Base-by-base conservation (phyloP, 2,888 invertebrate genomes). In the Scaptomyza flava region DNA sequence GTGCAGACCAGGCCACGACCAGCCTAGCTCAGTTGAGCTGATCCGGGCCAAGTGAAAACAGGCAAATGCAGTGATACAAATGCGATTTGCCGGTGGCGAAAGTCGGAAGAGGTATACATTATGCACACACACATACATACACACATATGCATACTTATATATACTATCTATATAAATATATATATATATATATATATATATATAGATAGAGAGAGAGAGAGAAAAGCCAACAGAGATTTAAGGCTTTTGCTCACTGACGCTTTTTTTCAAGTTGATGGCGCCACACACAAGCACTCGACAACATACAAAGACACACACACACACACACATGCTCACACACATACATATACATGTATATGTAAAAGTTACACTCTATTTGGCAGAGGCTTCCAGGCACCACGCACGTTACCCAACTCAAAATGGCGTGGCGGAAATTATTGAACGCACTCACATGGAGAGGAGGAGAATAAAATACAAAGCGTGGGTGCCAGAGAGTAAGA, bases 351-450 rank as follows among this genome's bases (percentile, higher is more conserved):
- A 17, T 31, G 14, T 36, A 27, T 7, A 38, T 34, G 36, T 23
- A 64, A 68, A 59, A 78, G 84, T 83, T 86, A 86, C 82, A 86
- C 78, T 86, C 84, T 82, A 82, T 86, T 83, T 86, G 87, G 84
- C 87, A 82, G 69, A 72, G 75, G 67, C 77, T 36, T 48, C 38
- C 58, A 67, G 77, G 77, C 68, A 66, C 72, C 72, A 78, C 77
- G 65, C 78, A 68, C 42, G 61, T 64, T 68, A 82, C 82, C 82
- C 82, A 80, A 77, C 87, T 82, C 87, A 82, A 82, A 86, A 83
- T 72, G 79, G 79, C 70, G 63, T 73, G 66, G 78, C 81, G 87
- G 82, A 82, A 82, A 82, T 86, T 82, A 82, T 82, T 84, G 87
- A 79, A 83, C 81, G 79, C 77, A 86, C 67, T 72, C 81, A 72